Evolutionary conservation across 2,113 vertebrate genomes (phyloP).

Genomic region (Gracilinanus agilis): DNA sequence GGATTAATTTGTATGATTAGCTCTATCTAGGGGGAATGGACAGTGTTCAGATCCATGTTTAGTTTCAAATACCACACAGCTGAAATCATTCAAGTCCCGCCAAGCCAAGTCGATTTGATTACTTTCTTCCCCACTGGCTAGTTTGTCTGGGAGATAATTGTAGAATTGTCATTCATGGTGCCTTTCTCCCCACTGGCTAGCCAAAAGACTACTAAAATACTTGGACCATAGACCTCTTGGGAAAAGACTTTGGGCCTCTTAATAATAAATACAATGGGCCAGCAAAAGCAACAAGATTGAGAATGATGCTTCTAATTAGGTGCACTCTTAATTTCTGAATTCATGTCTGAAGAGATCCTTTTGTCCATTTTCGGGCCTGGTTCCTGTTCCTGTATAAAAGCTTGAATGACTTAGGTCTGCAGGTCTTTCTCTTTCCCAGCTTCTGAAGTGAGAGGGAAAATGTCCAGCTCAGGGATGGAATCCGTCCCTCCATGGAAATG

Average conservation of each 20-base stretch:
- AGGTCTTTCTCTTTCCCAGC: neutral
- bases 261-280: neutral
- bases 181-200: neutral
- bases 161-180: neutral
- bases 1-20: constrained; percentile 2
- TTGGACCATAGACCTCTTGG: neutral
- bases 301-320: neutral
- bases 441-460: neutral
- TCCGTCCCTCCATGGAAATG: neutral
- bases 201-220: neutral
- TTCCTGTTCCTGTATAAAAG: neutral
- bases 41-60: neutral
- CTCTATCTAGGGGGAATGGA: neutral
- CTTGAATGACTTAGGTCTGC: neutral
- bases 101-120: neutral
- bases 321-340: neutral
- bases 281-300: neutral
- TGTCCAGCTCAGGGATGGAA: neutral
- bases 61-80: neutral
- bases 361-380: neutral
- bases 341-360: neutral
- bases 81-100: neutral
- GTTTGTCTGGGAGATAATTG: neutral
- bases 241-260: neutral
- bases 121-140: neutral